Evolutionary conservation across 2,113 vertebrate genomes (phyloP).

Genomic region (Vidua macroura): DNA sequence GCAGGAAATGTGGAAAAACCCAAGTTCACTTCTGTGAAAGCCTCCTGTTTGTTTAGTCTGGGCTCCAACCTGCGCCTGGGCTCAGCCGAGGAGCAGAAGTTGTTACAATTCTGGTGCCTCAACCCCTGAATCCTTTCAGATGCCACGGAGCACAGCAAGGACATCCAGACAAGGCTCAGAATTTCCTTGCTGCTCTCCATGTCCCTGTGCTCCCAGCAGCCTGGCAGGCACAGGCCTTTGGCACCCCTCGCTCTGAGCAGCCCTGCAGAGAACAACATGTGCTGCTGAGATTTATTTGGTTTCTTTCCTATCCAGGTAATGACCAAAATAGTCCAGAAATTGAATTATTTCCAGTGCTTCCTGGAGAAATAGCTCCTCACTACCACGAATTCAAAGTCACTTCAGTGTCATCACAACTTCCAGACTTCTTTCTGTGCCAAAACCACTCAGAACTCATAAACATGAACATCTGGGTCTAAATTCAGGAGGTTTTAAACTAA

Average conservation of each 20-base stretch:
- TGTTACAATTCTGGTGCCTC: neutral
- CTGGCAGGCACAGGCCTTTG: neutral
- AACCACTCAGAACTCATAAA: neutral
- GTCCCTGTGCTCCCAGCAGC: neutral
- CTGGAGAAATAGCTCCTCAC: neutral
- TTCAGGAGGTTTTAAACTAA: neutral
- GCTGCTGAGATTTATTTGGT: neutral
- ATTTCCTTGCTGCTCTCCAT: neutral
- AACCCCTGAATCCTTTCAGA: neutral
- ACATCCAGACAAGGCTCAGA: neutral
- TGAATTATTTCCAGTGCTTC: neutral
- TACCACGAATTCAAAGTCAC: neutral
- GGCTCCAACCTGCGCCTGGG: neutral
- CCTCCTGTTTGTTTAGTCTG: constrained; percentile 20
- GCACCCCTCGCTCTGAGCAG: neutral
- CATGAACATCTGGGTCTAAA: neutral
- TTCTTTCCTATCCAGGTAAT: constrained; percentile 1
- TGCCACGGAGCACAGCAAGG: neutral
- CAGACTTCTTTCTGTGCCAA: neutral
- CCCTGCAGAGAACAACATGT: neutral
- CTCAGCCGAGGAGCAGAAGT: neutral
- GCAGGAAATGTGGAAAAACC: constrained; percentile 8
- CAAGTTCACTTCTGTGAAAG: neutral
- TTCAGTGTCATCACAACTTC: neutral
- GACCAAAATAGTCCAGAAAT: neutral